These are phyloP conservation scores for Zosterops pallidus DNA, from an alignment of 2,113 vertebrate genomes.

Conservation along the genomic window DNA sequence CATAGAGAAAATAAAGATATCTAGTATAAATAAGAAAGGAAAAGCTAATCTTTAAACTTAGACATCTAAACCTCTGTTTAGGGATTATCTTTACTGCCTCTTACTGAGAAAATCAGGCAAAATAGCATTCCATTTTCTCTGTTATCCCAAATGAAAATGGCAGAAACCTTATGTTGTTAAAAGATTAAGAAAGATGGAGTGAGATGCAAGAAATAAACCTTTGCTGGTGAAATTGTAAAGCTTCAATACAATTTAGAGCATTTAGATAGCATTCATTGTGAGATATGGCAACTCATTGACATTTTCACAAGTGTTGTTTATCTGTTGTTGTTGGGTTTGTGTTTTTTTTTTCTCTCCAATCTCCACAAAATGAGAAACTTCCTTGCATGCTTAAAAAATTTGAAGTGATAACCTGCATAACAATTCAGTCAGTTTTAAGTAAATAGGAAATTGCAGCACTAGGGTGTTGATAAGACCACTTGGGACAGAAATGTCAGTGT, in stretches of 20 bases:
- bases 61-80: not conserved
- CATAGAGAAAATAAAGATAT: not conserved
- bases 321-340: not conserved
- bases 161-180: not conserved
- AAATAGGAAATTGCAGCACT: not conserved
- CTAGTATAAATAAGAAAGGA: not conserved
- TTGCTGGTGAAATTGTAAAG: not conserved
- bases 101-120: not conserved
- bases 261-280: not conserved
- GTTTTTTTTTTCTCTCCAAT: not conserved
- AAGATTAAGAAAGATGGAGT: not conserved
- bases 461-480: conserved; percentile 5
- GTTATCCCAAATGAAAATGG: not conserved
- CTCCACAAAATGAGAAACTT: not conserved
- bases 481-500: conserved; percentile 22
- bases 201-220: not conserved
- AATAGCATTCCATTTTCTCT: not conserved
- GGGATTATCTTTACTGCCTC: not conserved
- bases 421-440: conserved; percentile 14
- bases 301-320: conserved; percentile 13
- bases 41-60: not conserved
- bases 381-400: not conserved
- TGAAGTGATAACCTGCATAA: not conserved
- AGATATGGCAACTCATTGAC: not conserved
- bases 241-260: not conserved